Conservation (phyloP, 2,797 vertebrate genomes). For the Podarcis lilfordi region DNA sequence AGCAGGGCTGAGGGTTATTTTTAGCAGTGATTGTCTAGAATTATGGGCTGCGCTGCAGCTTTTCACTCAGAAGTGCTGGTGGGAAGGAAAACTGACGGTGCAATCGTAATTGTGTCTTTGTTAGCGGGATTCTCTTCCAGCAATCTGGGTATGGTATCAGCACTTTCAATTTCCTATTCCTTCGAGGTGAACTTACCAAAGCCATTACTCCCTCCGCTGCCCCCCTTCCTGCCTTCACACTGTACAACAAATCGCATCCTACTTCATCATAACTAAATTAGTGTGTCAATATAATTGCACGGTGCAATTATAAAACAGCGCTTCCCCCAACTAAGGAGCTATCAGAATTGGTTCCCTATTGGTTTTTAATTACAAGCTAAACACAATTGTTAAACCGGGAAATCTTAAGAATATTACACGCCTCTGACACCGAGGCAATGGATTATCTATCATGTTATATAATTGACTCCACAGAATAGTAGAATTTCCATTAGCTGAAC, state of each 20-base stretch:
- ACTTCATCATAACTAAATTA: slow-evolving; percentile 51
- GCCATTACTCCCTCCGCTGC: accelerated
- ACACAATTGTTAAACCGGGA: slow-evolving; percentile 29
- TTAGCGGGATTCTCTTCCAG: slow-evolving; percentile 67
- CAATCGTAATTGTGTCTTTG: slow-evolving; percentile 55
- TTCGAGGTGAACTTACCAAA: slow-evolving; percentile 32
- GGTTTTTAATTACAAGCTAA: slow-evolving; percentile 59
- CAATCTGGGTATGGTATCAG: slow-evolving; percentile 46
- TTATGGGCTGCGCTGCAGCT: slow-evolving; percentile 59
- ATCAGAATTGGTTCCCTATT: slow-evolving; percentile 52
- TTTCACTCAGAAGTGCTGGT: slow-evolving; percentile 56
- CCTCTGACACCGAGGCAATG: slow-evolving; percentile 43
- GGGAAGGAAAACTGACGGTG: slow-evolving; percentile 46
- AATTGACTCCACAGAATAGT: slow-evolving; percentile 3
- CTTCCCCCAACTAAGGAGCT: slow-evolving; percentile 41
- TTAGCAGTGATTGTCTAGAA: slow-evolving; percentile 60
- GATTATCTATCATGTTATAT: slow-evolving; percentile 33
- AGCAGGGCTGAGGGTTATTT: slow-evolving; percentile 27
- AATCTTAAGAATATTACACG: slow-evolving; percentile 37
- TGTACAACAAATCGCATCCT: not conserved
- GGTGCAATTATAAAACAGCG: not conserved
- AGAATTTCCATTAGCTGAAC: slow-evolving; percentile 32
- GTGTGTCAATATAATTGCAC: slow-evolving; percentile 42
- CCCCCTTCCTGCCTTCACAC: slow-evolving; percentile 25
- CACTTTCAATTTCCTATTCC: slow-evolving; percentile 53